phyloP scores from a whole-genome alignment of 2,888 invertebrate species.

The Loripinus fragilis region DNA sequence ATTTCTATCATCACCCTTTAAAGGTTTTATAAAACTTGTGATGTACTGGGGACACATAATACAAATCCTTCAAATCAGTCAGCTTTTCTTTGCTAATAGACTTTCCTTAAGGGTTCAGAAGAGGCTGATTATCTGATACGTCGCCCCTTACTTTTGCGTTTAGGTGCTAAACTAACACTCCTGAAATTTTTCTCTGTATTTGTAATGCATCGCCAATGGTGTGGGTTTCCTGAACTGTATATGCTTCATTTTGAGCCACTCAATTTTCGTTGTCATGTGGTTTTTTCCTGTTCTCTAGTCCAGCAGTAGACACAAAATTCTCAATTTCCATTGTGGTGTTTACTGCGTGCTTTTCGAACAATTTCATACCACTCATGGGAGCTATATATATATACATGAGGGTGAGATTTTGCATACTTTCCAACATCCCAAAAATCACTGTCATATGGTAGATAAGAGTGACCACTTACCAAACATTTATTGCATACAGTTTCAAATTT shows the following conservation, averaged over 20 bases:
- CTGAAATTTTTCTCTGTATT: background rate
- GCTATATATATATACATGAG: background rate
- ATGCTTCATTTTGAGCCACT: constrained; percentile 18
- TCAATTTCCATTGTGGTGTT: constrained; percentile 9
- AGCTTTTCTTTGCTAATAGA: background rate
- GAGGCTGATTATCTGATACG: background rate
- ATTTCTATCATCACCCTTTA: background rate
- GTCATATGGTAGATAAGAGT: constrained; percentile 26
- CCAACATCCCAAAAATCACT: constrained; percentile 23
- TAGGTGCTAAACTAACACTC: background rate
- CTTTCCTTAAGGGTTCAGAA: background rate
- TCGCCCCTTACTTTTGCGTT: background rate
- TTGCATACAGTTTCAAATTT: background rate
- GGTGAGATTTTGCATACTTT: constrained; percentile 1
- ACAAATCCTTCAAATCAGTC: background rate
- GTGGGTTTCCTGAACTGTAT: background rate
- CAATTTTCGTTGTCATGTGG: constrained; percentile 1
- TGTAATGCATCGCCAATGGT: constrained; percentile 5
- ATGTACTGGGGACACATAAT: background rate
- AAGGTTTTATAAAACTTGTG: constrained; percentile 7
- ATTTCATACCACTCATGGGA: constrained; percentile 14
- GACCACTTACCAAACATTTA: constrained; percentile 20
- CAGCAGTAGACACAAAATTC: constrained; percentile 2
- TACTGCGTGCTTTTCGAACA: background rate
- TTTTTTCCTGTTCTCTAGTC: constrained; percentile 20